Evolutionary conservation across 2,797 vertebrate genomes (phyloP), one percentile per base, ranked within the genome.

Genomic region (Spondyliosoma cantharus): DNA sequence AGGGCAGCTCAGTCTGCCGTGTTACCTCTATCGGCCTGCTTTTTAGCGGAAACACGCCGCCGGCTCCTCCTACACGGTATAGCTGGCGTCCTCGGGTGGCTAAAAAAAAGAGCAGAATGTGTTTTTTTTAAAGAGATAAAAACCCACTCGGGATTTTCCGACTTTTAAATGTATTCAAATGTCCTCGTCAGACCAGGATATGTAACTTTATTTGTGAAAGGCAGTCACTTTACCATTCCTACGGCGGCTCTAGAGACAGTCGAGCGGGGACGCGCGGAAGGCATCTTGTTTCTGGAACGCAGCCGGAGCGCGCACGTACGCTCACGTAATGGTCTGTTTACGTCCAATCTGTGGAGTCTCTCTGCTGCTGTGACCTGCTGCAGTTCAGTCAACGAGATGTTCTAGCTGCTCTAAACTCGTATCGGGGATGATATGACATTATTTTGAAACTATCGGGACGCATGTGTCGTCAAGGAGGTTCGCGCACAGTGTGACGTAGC

Each of bases 21-120:
- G 90, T 86, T 89, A 81, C 70, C 87, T 86, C 88, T 87, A 84
- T 90, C 83, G 92, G 93, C 92, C 93, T 92, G 91, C 59, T 94
- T 83, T 32, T 86, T 82, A 94, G 92, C 94, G 95, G 95, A 96
- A 96, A 95, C 93, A 93, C 94, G 93, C 93, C 85, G 91, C 85
- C 90, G 78, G 93, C 94, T 93, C 95, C 94, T 92, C 93, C 93
- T 89, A 90, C 92, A 59, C 82, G 52, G 63, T 20, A 67, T 48
- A 81, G 83, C 90, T 54, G 84, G 89, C 78, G 88, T 91, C 83
- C 83, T 88, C 82, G 70, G 71, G 77, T 42, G 73, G 46, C 80
- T 85, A 46, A 73, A 76, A 80, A 79, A 80, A 82, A 74, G 1
- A 80, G 8, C 6, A 58, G 1, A 60, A 42, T 20, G n/a, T 9